phyloP scores from a whole-genome alignment of 2,888 invertebrate genomes.

The Drosophila hamatofila region DNA sequence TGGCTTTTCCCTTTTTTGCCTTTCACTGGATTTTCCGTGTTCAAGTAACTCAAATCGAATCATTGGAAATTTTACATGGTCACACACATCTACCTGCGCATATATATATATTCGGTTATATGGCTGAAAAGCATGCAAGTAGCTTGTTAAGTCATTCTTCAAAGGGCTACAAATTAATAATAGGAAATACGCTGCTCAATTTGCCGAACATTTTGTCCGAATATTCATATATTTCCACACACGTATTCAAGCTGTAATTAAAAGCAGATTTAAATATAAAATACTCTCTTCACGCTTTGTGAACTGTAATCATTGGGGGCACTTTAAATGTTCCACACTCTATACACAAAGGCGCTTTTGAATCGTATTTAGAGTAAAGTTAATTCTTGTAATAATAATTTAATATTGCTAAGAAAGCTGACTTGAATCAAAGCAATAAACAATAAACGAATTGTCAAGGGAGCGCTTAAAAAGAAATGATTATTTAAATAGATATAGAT shows the following conservation, averaged over 20 bases:
- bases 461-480: not conserved
- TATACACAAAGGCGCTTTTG: not conserved
- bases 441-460: not conserved
- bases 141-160: slow-evolving; percentile 39
- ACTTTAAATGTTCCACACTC: not conserved
- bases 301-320: not conserved
- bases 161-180: slow-evolving; percentile 39
- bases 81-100: slow-evolving; percentile 2
- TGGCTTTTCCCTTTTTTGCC: slow-evolving; percentile 39
- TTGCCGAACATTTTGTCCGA: slow-evolving; percentile 21
- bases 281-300: not conserved
- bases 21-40: slow-evolving; percentile 42
- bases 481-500: not conserved
- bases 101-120: not conserved
- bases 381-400: not conserved
- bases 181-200: slow-evolving; percentile 25
- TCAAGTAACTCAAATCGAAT: slow-evolving; percentile 65
- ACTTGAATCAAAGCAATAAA: not conserved
- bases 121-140: slow-evolving; percentile 36
- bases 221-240: slow-evolving; percentile 17
- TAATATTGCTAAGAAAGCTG: not conserved
- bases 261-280: slow-evolving; percentile 44
- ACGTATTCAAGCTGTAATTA: slow-evolving; percentile 49
- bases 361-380: not conserved
- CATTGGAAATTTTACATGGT: slow-evolving; percentile 54